These are phyloP conservation scores for Apeltes quadracus DNA, from an alignment of 2,113 vertebrate species.

Conservation along the genomic window DNA sequence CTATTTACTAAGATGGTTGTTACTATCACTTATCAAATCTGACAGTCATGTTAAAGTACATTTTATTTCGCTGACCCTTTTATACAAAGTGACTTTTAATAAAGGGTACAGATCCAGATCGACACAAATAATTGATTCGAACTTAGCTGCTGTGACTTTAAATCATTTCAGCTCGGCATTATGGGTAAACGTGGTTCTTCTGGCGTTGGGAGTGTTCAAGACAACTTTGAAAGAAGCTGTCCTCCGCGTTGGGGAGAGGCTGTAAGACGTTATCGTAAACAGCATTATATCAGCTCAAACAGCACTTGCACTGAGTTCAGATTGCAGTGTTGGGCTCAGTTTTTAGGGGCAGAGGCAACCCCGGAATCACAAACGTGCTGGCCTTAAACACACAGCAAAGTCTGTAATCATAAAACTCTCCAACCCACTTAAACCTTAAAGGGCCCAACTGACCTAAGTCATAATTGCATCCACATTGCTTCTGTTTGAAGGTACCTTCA, in stretches of 20 bases:
- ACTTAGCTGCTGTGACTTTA: background rate
- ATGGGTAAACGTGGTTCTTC: constrained; percentile 43
- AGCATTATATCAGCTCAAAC: constrained; percentile 60
- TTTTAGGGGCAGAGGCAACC: constrained; percentile 67
- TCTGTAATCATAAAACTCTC: constrained; percentile 74
- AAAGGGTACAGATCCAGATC: too few species aligned
- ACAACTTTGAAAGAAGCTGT: constrained; percentile 49
- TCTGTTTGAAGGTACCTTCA: constrained; percentile 66
- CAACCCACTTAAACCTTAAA: constrained; percentile 75
- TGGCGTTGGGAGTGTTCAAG: constrained; percentile 56
- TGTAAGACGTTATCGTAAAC: constrained; percentile 62
- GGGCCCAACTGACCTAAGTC: constrained; percentile 72
- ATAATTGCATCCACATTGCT: constrained; percentile 78
- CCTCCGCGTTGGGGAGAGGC: constrained; percentile 48
- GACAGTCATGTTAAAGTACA: background rate
- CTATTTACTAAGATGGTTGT: constrained; percentile 2
- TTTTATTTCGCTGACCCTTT: too few species aligned
- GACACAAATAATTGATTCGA: constrained; percentile 5
- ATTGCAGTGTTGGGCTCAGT: constrained; percentile 56
- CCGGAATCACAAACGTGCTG: constrained; percentile 73
- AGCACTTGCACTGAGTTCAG: constrained; percentile 62
- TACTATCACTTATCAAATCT: constrained; percentile 14
- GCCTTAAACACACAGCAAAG: constrained; percentile 71
- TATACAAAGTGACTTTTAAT: too few species aligned
- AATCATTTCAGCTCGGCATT: background rate